Percentiles rank a stretch among this genome's conserved stretches.
Evolutionary conservation across 2,888 invertebrate species (phyloP).

Genomic region (Drosophila antonietae): DNA sequence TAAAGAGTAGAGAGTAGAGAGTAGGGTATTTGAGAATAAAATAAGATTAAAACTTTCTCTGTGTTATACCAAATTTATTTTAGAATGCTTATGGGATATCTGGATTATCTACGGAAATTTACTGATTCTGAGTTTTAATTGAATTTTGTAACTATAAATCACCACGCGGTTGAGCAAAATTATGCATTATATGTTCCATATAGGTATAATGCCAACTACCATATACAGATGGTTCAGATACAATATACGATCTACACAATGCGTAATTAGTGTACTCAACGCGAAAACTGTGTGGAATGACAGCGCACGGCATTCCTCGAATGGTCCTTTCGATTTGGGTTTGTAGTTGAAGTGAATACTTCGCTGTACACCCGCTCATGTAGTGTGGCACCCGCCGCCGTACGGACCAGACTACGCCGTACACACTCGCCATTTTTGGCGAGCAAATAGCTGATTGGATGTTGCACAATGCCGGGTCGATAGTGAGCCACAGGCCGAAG

Average conservation of each 20-base stretch:
- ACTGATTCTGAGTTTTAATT: not conserved
- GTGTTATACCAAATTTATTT: conserved; percentile 46
- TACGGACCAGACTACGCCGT: conserved; percentile 57
- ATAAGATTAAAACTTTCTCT: not conserved
- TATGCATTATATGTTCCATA: conserved; percentile 51
- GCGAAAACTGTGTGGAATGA: conserved; percentile 20
- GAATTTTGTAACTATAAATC: conserved; percentile 31
- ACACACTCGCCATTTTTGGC: conserved; percentile 19
- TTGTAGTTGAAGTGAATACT: not conserved
- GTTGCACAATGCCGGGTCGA: conserved; percentile 43
- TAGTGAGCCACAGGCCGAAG: conserved; percentile 52
- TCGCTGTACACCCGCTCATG: conserved; percentile 34
- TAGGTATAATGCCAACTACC: conserved; percentile 5
- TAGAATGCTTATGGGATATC: not conserved
- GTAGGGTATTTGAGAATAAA: too few relatives aligned
- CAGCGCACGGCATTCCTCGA: too few relatives aligned
- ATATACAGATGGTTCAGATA: not conserved
- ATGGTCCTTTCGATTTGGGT: not conserved
- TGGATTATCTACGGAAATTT: conserved; percentile 17
- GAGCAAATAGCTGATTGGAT: conserved; percentile 30
- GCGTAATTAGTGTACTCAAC: conserved; percentile 52
- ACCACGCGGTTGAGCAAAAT: conserved; percentile 39
- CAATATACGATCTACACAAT: conserved; percentile 38
- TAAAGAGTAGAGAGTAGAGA: too few relatives aligned
- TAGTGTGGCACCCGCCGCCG: conserved; percentile 64